Base-by-base conservation (phyloP, 2,888 invertebrate species). In the Epicampocera succincta region DNA sequence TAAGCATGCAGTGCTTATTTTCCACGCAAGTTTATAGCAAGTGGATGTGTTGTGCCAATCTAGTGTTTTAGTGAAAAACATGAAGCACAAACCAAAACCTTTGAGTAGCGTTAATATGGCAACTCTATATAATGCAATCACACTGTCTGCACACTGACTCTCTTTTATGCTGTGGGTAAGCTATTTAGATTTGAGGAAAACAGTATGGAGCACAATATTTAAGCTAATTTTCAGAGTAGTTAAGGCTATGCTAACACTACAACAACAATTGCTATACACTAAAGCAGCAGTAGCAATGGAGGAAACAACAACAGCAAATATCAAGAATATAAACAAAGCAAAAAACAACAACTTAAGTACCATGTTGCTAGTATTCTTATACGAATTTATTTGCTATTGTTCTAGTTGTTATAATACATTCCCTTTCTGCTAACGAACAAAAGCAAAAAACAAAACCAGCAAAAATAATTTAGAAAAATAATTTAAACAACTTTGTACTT, bases 301-400 rank as follows among this genome's bases (percentile, higher is more conserved):
- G 71, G 50, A 78, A 63, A 82, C 74, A 85, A 84, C 74, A 79
- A 83, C 80, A 60, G 19, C 50, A 63, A 50, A 15, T 33, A 60
- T 11, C 50, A 68, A 19, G 63, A 71, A 72, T 78, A 58, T 52
- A 63, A 77, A 56, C 66, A 83, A 68, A 72, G 25, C 56, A 54
- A 40, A 25, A 5, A 60, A 66, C 25, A 58, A 75, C 44, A 52
- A 54, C 50, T 79, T 46, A 68, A 72, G 46, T 48, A 38, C 38
- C 56, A 52, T 54, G 9, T 54, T 65, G 21, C 61, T 44, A 58
- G 44, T 50, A 15, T 71, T 63, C 19, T 21, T 42, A 46, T 25
- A 19, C 19, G 19, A 12, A 50, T 40, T 40, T 38, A 60, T 66
- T 66, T 71, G 48, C 63, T 69, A 11, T 61, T 68, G 33, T 46